Evolutionary conservation across 1,140 invertebrate species (phyloP).

Genomic region (Cephus cinctus): DNA sequence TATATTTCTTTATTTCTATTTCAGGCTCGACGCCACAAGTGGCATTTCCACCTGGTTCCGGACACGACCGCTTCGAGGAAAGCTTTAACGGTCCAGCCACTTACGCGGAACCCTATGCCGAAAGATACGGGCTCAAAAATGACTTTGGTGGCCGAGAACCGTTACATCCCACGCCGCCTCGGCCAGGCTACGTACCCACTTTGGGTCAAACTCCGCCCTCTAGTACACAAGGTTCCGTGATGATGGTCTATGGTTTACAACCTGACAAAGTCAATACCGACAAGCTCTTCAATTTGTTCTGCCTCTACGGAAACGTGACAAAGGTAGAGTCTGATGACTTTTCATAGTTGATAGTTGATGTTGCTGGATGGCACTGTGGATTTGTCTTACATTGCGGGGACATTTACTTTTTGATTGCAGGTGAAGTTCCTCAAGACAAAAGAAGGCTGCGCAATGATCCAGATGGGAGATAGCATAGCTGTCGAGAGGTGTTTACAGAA

Average conservation of each 20-base stretch:
- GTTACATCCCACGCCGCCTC: slow-evolving; percentile 53
- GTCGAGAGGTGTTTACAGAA: slow-evolving; percentile 93
- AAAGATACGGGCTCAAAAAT: slow-evolving; percentile 53
- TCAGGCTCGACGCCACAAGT: slow-evolving; percentile 48
- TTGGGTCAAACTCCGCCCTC: slow-evolving; percentile 51
- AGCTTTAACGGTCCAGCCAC: slow-evolving; percentile 54
- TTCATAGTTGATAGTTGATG: slow-evolving; percentile 8
- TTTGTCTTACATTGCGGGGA: background rate
- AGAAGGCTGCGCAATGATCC: slow-evolving; percentile 99
- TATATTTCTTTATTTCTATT: too few relatives aligned
- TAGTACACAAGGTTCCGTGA: slow-evolving; percentile 75
- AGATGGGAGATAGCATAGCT: slow-evolving; percentile 95
- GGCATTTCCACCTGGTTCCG: slow-evolving; percentile 44
- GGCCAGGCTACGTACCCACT: slow-evolving; percentile 52
- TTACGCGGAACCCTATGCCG: slow-evolving; percentile 56
- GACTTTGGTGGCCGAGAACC: slow-evolving; percentile 54
- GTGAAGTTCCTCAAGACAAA: slow-evolving; percentile 99
- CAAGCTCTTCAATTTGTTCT: slow-evolving; percentile 97
- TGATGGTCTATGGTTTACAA: slow-evolving; percentile 98
- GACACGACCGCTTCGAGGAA: slow-evolving; percentile 56
- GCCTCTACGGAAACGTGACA: slow-evolving; percentile 96
- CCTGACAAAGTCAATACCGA: slow-evolving; percentile 93
- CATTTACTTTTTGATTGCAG: slow-evolving; percentile 58
- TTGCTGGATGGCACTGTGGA: background rate
- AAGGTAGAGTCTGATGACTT: slow-evolving; percentile 70